Percentiles rank a stretch among this genome's conserved stretches.
phyloP scores from a whole-genome alignment of 2,888 invertebrate genomes.

The Synergus umbraculus region DNA sequence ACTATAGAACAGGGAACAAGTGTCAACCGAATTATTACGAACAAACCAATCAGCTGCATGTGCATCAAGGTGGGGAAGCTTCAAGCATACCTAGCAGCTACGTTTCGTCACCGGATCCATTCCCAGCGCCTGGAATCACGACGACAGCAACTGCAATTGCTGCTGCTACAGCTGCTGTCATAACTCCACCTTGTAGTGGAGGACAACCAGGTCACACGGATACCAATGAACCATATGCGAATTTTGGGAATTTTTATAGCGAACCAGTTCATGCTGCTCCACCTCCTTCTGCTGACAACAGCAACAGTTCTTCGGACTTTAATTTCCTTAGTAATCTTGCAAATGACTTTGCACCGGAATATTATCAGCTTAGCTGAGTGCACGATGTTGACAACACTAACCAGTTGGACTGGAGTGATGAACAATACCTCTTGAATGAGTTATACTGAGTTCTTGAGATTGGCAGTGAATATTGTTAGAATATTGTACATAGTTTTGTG shows the following conservation, averaged over 20 bases:
- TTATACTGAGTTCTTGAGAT: slow-evolving; percentile 65
- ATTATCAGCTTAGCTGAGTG: slow-evolving; percentile 86
- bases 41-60: slow-evolving; percentile 70
- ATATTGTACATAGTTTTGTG: slow-evolving; percentile 44
- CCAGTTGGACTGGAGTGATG: slow-evolving; percentile 74
- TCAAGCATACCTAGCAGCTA: slow-evolving; percentile 78
- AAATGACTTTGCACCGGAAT: slow-evolving; percentile 95
- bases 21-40: slow-evolving; percentile 73
- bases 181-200: slow-evolving; percentile 80
- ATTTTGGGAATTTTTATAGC: slow-evolving; percentile 85
- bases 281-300: slow-evolving; percentile 84
- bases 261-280: slow-evolving; percentile 77
- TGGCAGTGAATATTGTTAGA: slow-evolving; percentile 45
- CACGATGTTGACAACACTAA: slow-evolving; percentile 68
- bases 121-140: slow-evolving; percentile 77
- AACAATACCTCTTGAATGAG: slow-evolving; percentile 73
- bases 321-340: slow-evolving; percentile 95
- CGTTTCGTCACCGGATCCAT: slow-evolving; percentile 77
- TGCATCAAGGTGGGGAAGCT: slow-evolving; percentile 78
- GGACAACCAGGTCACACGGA: slow-evolving; percentile 78
- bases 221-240: slow-evolving; percentile 83
- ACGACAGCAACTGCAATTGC: slow-evolving; percentile 77
- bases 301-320: slow-evolving; percentile 95
- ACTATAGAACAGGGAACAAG: slow-evolving; percentile 67
- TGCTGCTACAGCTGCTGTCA: slow-evolving; percentile 79